Evolutionary conservation across 1,140 invertebrate species (phyloP).

Genomic region (Carposina sasakii): DNA sequence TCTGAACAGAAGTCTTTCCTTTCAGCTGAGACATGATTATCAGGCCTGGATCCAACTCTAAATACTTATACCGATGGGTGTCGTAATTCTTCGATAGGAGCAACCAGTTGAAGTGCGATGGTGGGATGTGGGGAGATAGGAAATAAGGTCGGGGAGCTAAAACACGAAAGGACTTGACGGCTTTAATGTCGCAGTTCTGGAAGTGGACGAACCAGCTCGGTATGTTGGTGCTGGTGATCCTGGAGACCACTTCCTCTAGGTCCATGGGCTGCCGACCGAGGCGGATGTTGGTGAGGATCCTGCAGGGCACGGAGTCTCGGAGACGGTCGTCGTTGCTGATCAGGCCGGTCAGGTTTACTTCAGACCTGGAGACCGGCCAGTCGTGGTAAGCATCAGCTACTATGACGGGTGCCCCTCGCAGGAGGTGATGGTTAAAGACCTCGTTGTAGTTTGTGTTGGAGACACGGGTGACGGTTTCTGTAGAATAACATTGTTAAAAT

Average conservation of each 20-base stretch:
- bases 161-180: slow-evolving; percentile 81
- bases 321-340: slow-evolving; percentile 75
- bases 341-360: slow-evolving; percentile 78
- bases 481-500: slow-evolving; percentile 21
- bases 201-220: slow-evolving; percentile 88
- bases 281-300: slow-evolving; percentile 80
- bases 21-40: slow-evolving; percentile 83
- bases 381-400: slow-evolving; percentile 81
- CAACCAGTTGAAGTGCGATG: slow-evolving; percentile 87
- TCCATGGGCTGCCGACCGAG: slow-evolving; percentile 76
- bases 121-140: slow-evolving; percentile 81
- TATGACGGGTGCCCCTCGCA: slow-evolving; percentile 80
- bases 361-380: slow-evolving; percentile 77
- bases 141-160: slow-evolving; percentile 84
- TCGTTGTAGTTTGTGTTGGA: slow-evolving; percentile 77
- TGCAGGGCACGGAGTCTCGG: slow-evolving; percentile 78
- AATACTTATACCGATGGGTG: slow-evolving; percentile 80
- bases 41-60: slow-evolving; percentile 80
- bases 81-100: slow-evolving; percentile 85
- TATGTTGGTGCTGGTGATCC: slow-evolving; percentile 77
- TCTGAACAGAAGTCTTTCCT: slow-evolving; percentile 77
- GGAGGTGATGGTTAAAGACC: slow-evolving; percentile 79
- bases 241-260: slow-evolving; percentile 77
- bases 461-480: slow-evolving; percentile 77
- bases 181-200: slow-evolving; percentile 87